These are phyloP conservation scores for Semnornis frantzii DNA, from an alignment of 2,113 vertebrate species.

Conservation along the genomic window DNA sequence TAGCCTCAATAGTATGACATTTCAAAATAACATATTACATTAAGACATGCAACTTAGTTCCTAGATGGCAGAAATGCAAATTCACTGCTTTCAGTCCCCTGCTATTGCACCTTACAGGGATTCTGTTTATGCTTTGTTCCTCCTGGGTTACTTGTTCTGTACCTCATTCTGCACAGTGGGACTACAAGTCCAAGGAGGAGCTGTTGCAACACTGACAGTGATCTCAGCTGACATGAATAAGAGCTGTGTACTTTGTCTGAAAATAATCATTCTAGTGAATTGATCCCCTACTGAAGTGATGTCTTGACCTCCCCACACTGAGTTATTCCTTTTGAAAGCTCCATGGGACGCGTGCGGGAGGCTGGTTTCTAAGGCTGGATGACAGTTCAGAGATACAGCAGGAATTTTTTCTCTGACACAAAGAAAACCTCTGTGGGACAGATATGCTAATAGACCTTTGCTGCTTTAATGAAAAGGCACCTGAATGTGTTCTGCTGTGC, in stretches of 20 bases:
- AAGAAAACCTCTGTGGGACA: not conserved
- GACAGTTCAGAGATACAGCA: not conserved
- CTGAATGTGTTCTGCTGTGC: not conserved
- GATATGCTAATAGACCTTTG: not conserved
- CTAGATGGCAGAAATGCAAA: not conserved
- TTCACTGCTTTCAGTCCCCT: not conserved
- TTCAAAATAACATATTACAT: not conserved
- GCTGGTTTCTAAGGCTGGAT: not conserved
- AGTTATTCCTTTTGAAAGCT: not conserved
- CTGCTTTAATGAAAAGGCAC: conserved; percentile 14
- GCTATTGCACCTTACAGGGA: not conserved
- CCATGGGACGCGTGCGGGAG: rapidly evolving
- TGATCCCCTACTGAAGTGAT: conserved; percentile 1
- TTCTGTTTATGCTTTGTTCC: not conserved
- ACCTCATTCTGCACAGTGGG: not conserved
- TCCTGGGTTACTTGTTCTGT: not conserved
- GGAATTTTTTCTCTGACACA: not conserved
- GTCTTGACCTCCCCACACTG: not conserved
- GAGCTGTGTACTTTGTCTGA: conserved; percentile 17
- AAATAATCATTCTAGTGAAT: conserved; percentile 30
- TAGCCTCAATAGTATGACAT: conserved; percentile 36
- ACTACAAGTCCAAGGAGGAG: not conserved
- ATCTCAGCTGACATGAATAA: not conserved
- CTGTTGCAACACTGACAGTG: not conserved
- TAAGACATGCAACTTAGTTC: not conserved